Base-by-base conservation (phyloP, 2,797 vertebrate genomes). In the Austrolebias charrua region DNA sequence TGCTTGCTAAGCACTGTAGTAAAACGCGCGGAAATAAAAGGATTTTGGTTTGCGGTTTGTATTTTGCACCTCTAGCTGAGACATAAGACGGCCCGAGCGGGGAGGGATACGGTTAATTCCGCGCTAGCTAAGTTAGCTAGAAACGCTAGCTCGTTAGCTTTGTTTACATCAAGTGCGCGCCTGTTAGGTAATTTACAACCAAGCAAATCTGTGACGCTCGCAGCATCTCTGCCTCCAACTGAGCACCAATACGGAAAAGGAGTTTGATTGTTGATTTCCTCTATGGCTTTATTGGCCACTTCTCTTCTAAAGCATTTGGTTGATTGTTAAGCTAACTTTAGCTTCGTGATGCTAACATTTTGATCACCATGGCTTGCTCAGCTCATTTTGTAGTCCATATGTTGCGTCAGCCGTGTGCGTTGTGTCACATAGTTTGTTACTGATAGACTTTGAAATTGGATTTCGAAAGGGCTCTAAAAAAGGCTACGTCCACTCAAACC, bases 91-190 rank as follows among this genome's bases (percentile, higher is more conserved):
- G 60, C 38, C 61, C 43, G 12, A n/a, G 49, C 4, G 64, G 72
- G 65, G 63, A 55, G 66, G 53, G 65, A 75, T 57, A 73, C 78
- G 73, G 78, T 76, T 81, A 42, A 69, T 73, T 81, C 63, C 73
- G 77, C 66, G 80, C 67, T 78, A 65, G 80, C 87, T 80, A 76
- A 73, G 66, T 68, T 49, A 29, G 77, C 73, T 87, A 77, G 71
- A 76, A 2, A 73, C 38, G 55, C 54, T 82, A 79, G 58, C 76
- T 58, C 68, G 79, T 84, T 91, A 92, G 89, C 88, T 88, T 91
- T 91, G 90, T 91, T 91, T 91, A 91, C 90, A 91, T 91, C 76
- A 70, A 86, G 79, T 73, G 79, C 88, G 89, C 90, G 88, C 88
- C 80, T 79, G 78, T 61, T 58, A 58, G 48, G n/a, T 20, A 31